Evolutionary conservation across 2,888 invertebrate species (phyloP), one percentile per base, ranked within the genome.

Genomic region (Acleris laterana): DNA sequence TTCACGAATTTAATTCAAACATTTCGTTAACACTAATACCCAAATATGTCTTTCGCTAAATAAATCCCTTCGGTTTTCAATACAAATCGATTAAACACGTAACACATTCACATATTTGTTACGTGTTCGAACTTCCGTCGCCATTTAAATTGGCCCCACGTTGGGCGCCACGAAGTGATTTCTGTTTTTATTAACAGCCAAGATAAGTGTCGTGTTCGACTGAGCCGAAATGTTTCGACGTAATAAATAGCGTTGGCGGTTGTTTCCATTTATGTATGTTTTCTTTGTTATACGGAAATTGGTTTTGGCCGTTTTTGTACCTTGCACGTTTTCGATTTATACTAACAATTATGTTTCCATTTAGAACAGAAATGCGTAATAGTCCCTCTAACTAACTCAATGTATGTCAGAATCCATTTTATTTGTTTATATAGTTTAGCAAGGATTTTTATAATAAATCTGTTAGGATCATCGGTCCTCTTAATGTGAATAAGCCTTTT

Each of bases 211-310:
- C 28, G 38, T 50, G 50, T 51, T 53, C 49, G 59, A 49, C 53
- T 53, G 58, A 17, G 63, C 38, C 5, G 32, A 50, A 65, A 60
- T 55, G 53, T 64, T 64, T 59, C 55, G 28, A 55, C 22, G 60
- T 42, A 50, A 65, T 65, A 65, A 65, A 65, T 61, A 65, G 60
- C n/a, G 17, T 17, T 32, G 46, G 44, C 46, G 44, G 57, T 59
- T 63, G 51, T 46, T 48, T 46, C 46, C 48, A 20, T 61, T 65
- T 51, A 17, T 55, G 50, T 16, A 38, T 28, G 55, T 38, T 63
- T 50, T 50, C 60, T 51, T 61, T 65, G 65, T 65, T 60, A 17
- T 20, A 16, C 44, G 20, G 56, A 56, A 65, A 61, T 65, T 61
- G 65, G 60, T 49, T 60, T 55, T 22, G 50, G 55, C 60, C 55